Evolutionary conservation across 1,140 invertebrate species (phyloP).

Genomic region (Ruditapes philippinarum): DNA sequence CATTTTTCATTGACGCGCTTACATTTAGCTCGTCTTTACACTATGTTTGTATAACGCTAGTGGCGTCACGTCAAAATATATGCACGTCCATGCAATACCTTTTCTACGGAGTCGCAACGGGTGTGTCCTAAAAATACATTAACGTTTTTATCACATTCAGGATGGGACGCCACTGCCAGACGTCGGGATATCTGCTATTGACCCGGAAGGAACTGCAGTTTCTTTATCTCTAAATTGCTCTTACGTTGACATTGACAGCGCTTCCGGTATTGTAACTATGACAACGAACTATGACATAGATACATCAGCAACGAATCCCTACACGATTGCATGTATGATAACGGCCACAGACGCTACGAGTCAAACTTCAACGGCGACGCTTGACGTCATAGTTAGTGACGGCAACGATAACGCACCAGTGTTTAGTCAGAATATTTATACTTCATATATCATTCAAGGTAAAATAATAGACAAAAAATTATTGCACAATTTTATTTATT

Average conservation of each 20-base stretch:
- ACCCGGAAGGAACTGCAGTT: slow-evolving; percentile 37
- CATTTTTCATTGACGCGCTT: too few species aligned
- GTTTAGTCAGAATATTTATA: slow-evolving; percentile 87
- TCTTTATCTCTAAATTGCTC: slow-evolving; percentile 25
- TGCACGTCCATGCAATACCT: too few species aligned
- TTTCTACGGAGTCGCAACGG: too few species aligned
- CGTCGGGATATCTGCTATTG: slow-evolving; percentile 23
- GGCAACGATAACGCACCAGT: slow-evolving; percentile 73
- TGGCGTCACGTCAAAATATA: too few species aligned
- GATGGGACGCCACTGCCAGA: slow-evolving; percentile 28
- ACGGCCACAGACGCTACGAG: slow-evolving; percentile 34
- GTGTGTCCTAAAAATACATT: too few species aligned
- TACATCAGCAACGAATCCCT: background rate
- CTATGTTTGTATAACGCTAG: too few species aligned
- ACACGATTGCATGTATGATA: slow-evolving; percentile 47
- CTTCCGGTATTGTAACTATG: slow-evolving; percentile 51
- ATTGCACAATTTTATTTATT: too few species aligned
- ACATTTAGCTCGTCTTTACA: too few species aligned
- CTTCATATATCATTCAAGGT: slow-evolving; percentile 93
- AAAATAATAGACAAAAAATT: too few species aligned
- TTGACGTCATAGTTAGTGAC: slow-evolving; percentile 72
- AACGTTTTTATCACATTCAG: background rate
- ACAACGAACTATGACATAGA: slow-evolving; percentile 48
- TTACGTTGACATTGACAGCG: slow-evolving; percentile 33
- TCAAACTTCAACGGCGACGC: slow-evolving; percentile 52